Base-by-base conservation (phyloP, 1,140 invertebrate species). In the Archivesica marissinica region DNA sequence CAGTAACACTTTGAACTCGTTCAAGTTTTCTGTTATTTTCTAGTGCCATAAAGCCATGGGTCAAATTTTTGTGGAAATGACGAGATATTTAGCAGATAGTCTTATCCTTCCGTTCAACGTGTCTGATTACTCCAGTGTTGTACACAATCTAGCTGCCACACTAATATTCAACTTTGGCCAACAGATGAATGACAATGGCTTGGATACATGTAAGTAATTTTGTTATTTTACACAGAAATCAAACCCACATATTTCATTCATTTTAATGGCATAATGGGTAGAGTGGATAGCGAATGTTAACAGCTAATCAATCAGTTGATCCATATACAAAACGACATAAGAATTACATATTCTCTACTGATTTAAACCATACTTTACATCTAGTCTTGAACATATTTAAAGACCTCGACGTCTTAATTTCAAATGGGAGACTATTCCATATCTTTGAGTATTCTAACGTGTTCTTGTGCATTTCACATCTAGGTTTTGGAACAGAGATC, bases 61-160 rank as follows among this genome's bases (percentile, higher is more conserved):
- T 20, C 90, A 92, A 30, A 88, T 93, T 13, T 91, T 88, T 87
- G 88, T 87, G 13, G 93, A 94, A 78, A 52, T 94, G 52, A 88
- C 90, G 9, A 70, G 93, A 11, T 84, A 82, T 38, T 88, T 94
- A 54, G 91, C 93, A 7, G 94, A 94, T 82, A 89, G 92, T 7
- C 79, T 93, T 9, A 79, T 94, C 33, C 72, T 94, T 15, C 94
- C 94, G 9, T 91, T 94, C 41, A 92, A 93, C 64, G 84, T 91
- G 2, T 70, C 74, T 0, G 88, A 89, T 75, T 91, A 90, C 76
- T 85, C 86, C 41, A n/a, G n/a, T n/a, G 80, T 74, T 28, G 38
- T 92, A 39, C 44, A 89, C 4, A 23, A 61, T 54, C 44, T 59
- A 9, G 23, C n/a, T 44, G 11, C 47, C 13, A 80, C 77, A 17